Evolutionary conservation across 2,888 invertebrate species (phyloP).

Genomic region (Caenorhabditis sp.): DNA sequence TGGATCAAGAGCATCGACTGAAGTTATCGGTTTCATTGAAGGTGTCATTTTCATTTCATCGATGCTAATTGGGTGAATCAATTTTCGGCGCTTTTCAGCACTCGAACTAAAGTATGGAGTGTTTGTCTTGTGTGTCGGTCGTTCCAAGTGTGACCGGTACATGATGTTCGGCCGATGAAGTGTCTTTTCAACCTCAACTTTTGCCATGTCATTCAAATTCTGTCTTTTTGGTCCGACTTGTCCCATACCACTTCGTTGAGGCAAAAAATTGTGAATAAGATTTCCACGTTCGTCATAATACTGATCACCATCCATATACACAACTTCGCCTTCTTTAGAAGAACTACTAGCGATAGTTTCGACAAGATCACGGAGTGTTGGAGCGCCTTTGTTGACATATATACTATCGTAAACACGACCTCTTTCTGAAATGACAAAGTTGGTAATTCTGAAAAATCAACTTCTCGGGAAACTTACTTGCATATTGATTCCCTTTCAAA

Average conservation of each 20-base stretch:
- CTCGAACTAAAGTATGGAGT: not conserved
- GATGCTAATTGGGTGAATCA: not conserved
- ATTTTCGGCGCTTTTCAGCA: not conserved
- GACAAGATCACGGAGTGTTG: not conserved
- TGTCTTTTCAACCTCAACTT: constrained; percentile 27
- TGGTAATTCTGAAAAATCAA: not conserved
- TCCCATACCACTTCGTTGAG: not conserved
- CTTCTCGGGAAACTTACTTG: not conserved
- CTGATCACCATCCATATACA: not conserved
- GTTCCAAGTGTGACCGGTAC: not conserved
- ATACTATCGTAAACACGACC: not conserved
- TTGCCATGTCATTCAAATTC: constrained; percentile 12
- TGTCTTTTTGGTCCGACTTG: not conserved
- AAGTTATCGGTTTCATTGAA: not conserved
- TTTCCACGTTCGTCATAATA: constrained; percentile 3
- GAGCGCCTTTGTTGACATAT: not conserved
- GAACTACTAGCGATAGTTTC: not conserved
- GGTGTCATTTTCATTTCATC: not conserved
- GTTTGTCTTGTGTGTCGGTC: not conserved
- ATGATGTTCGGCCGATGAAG: not conserved
- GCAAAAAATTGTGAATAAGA: not conserved
- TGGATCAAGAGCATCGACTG: not conserved
- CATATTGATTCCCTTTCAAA: not conserved
- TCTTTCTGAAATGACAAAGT: no score
- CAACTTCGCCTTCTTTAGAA: not conserved